Base-by-base conservation (phyloP, 2,797 vertebrate genomes). In the Xiphophorus birchmanni region DNA sequence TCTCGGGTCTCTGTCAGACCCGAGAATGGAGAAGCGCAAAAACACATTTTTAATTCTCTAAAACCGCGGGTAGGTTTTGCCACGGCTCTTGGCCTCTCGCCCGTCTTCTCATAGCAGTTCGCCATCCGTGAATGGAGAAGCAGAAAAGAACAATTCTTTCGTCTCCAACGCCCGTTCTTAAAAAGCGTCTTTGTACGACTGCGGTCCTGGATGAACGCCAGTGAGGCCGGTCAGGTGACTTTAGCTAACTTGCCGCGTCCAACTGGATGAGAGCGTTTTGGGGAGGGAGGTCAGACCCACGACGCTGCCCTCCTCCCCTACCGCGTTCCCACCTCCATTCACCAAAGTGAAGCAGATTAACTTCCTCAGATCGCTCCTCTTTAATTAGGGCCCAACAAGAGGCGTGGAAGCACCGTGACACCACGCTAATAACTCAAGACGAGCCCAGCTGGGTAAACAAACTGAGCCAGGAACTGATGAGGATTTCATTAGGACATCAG, bases 281-380 rank as follows among this genome's bases (percentile, higher is more conserved):
- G 52, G 1, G 65, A 82, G 47, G 5, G 81, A 82, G 80, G 86
- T 89, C 35, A 26, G 73, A 73, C 47, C 76, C 48, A 74, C n/a
- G 26, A 60, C 60, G 65, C 21, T 69, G 54, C 80, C 79, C 74
- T 72, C 80, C 85, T 71, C n/a, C 56, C 21, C 50, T 21, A 1
- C 21, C 21, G 0, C 7, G 6, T 54, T 9, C 52, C 90, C 77
- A 75, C 63, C 81, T 90, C 85, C 89, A 92, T 90, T 92, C 88
- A 92, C 79, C 40, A 86, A 89, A 90, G 87, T 89, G 80, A 65
- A 21, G 73, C 54, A 84, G 91, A 91, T 93, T 93, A 94, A 87
- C 83, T 84, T 76, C 21, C 76, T 80, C 83, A 87, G 80, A 89
- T 90, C 83, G 88, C 81, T 86, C 67, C 78, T 87, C 89, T 87